Evolutionary conservation across 2,797 vertebrate genomes (phyloP).

Genomic region (Syndactyla subalaris): DNA sequence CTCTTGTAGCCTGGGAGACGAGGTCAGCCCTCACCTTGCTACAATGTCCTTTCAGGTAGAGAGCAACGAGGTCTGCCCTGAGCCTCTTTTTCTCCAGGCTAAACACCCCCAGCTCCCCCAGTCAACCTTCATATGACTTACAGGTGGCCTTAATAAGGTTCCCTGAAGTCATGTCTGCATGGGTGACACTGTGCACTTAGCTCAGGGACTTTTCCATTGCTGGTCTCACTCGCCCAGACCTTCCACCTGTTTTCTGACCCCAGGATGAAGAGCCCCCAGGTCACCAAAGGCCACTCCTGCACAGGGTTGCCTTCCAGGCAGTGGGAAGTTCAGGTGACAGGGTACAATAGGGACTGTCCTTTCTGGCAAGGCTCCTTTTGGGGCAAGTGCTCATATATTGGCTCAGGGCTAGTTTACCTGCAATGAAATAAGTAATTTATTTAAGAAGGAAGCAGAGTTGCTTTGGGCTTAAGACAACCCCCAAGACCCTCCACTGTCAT

Average conservation of each 20-base stretch:
- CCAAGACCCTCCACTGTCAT: neutral
- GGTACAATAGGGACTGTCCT: rapidly evolving
- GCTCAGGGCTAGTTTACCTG: neutral
- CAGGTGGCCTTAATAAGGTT: neutral
- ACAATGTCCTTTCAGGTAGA: neutral
- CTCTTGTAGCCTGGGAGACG: neutral
- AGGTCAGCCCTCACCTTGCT: neutral
- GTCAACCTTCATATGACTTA: neutral
- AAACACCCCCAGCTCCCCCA: neutral
- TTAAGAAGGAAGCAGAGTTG: neutral
- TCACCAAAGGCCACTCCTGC: neutral
- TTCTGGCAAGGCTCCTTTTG: neutral
- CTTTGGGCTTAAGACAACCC: neutral
- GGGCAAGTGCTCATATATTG: neutral
- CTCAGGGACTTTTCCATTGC: neutral
- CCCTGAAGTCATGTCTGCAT: neutral
- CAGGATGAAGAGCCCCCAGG: neutral
- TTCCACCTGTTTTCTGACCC: neutral
- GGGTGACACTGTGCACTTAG: neutral
- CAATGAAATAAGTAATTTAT: neutral
- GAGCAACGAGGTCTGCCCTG: too few relatives aligned
- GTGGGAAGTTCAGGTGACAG: neutral
- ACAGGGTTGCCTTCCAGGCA: rapidly evolving
- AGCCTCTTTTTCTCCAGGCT: neutral
- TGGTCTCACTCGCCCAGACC: neutral